Evolutionary conservation across 2,888 invertebrate species (phyloP).

Genomic region (Dynastes hyllus): DNA sequence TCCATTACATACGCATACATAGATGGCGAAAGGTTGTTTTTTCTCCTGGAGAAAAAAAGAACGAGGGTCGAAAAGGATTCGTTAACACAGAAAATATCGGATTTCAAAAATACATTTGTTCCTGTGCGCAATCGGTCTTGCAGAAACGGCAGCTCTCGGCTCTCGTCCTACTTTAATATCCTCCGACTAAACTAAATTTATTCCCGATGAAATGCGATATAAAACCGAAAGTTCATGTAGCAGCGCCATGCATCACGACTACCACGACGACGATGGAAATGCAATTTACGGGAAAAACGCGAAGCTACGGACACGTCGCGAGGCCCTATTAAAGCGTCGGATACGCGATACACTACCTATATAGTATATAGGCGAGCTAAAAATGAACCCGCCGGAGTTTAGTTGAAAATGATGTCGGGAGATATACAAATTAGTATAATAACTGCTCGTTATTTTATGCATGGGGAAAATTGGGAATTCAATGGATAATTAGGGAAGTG

Average conservation of each 20-base stretch:
- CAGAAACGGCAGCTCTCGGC: not conserved
- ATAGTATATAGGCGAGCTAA: not conserved
- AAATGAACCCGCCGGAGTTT: not conserved
- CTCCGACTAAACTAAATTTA: slow-evolving; percentile 4
- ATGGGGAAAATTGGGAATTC: slow-evolving; percentile 2
- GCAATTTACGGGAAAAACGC: slow-evolving; percentile 14
- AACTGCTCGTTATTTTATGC: not conserved
- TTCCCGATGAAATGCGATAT: slow-evolving; percentile 16
- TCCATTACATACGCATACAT: too few species aligned
- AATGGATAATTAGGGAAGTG: slow-evolving; percentile 4
- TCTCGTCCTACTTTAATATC: slow-evolving; percentile 14
- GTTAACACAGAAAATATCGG: slow-evolving; percentile 5
- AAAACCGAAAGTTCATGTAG: slow-evolving; percentile 21
- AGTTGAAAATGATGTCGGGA: not conserved
- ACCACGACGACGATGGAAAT: slow-evolving; percentile 9
- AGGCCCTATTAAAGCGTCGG: slow-evolving; percentile 1
- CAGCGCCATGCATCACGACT: slow-evolving; percentile 11
- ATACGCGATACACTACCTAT: not conserved
- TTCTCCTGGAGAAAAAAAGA: not conserved
- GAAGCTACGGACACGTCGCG: slow-evolving; percentile 6
- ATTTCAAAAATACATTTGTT: slow-evolving; percentile 15
- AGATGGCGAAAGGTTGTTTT: not conserved
- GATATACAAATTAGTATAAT: slow-evolving; percentile 7
- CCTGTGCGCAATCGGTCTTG: not conserved
- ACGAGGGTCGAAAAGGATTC: not conserved